Evolutionary conservation across 2,113 vertebrate species (phyloP).

Genomic region (Climacteris rufus): DNA sequence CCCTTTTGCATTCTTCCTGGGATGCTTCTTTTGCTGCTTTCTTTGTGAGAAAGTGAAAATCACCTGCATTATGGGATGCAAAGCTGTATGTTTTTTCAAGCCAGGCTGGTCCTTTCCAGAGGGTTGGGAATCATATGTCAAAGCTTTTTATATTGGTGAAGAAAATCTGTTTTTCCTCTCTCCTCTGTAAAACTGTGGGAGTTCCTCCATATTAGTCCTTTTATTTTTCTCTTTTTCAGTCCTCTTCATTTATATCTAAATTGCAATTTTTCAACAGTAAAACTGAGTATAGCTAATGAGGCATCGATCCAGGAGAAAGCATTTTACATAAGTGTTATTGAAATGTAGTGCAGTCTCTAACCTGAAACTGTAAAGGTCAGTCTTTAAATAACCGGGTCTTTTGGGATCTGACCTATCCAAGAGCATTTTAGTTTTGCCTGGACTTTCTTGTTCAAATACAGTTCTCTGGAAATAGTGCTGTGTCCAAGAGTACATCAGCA

Average conservation of each 20-base stretch:
- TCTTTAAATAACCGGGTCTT: conserved; percentile 49
- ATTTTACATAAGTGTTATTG: neutral
- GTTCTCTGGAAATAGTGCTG: neutral
- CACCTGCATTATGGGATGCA: neutral
- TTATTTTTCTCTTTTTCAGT: neutral
- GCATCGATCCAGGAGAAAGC: neutral
- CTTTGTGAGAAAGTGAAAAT: neutral
- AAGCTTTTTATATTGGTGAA: neutral
- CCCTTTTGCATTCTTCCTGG: neutral
- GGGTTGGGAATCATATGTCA: neutral
- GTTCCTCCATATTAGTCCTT: neutral
- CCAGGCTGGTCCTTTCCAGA: neutral
- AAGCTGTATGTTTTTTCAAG: neutral
- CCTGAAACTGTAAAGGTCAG: conserved; percentile 41
- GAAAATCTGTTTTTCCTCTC: neutral
- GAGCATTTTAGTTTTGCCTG: neutral
- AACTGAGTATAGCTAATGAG: neutral
- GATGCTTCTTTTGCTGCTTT: neutral
- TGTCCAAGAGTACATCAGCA: conserved; percentile 39
- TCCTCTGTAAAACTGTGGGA: neutral
- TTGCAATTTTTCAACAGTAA: conserved; percentile 1
- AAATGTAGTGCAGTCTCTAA: conserved; percentile 2
- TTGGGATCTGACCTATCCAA: neutral
- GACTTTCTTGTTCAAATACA: conserved; percentile 1
- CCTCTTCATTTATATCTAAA: neutral